Base-by-base conservation (phyloP, 2,113 vertebrate species). In the Microtus oregoni region DNA sequence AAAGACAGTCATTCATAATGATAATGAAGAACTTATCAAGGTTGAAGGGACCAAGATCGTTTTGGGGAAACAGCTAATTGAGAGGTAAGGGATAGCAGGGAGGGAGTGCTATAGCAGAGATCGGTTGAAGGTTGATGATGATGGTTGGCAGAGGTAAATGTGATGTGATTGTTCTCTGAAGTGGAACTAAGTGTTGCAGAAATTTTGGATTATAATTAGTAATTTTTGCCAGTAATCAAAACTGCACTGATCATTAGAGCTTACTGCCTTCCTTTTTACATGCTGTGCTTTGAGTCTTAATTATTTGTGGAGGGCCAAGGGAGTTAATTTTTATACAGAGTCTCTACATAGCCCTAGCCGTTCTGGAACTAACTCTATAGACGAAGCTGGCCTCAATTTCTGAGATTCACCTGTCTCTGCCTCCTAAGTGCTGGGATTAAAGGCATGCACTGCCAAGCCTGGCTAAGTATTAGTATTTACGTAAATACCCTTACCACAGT, bases 31-130 rank as follows among this genome's bases (percentile, higher is more conserved):
- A 94, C 99, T 99, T 77, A 99, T 99, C 98, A 99, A 99, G 98
- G 99, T 99, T 91, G 99, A 99, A 98, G 99, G 99, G 90, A 99
- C 99, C 7, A 99, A 99, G 98, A 99, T 99, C 52, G 99, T 99
- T 24, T 98, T 99, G 79, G 99, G 99, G 78, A 99, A 99, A 97
- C 99, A 99, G 96, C 98, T 99, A 75, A 99, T 99, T 91, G 99
- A 99, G 98, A 99, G 99, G 99, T 99, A 98, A 98, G 95, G 50
- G 13, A 32, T 87, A 91, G 38, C 28, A 55, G 35, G 22, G 52
- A 83, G 47, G 44, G 88, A 94, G 63, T 88, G 9, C 26, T 78
- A 2, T 32, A 12, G 47, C 52, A 78, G 41, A 93, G 72, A 87
- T 90, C 38, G 72, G 0, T 47, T 91, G 12, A 78, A 91, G 72